Evolutionary conservation across 1,140 invertebrate genomes (phyloP), one percentile per base, ranked within the genome.

Genomic region (Trichonephila clavipes): DNA sequence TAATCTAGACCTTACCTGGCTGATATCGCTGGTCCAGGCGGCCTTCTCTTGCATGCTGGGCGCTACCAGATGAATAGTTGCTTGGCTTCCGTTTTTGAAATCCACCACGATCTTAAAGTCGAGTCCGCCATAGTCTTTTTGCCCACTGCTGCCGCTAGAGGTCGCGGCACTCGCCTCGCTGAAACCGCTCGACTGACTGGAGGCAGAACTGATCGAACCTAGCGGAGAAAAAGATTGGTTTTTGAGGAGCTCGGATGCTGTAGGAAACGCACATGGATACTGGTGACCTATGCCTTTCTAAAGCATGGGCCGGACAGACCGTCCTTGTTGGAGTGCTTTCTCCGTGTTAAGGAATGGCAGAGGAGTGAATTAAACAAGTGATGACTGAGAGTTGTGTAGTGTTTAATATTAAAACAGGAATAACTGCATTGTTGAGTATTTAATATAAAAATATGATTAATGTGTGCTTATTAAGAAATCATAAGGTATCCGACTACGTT

Each of bases 1-100:
- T 16, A 18, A 34, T 24, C 44, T 58, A 28, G 62, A n/a, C 16
- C 72, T 93, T 66, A 92, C 97, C 96, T 97, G 97, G 94, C 97
- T 98, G 91, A 99, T 98, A 95, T 99, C 98, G 95, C 98, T 98
- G 94, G 98, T 98, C 98, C 98, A 99, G 2, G 98, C 98, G 16
- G 98, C 97, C 96, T 99, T 99, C 95, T 99, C 98, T 96, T 99
- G 97, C 83, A 97, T 96, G 7, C 97, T 97, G 21, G 98, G 97
- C 51, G 98, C 98, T 72, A 98, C 96, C 28, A 99, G 96, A 96
- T 98, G 98, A 14, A 96, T 96, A 8, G 97, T 95, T 94, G 97
- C 95, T 96, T 97, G 94, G 96, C 96, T 61, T 95, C 96, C 97
- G 95, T 94, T 96, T 95, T 95, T 97, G 96, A 95, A 97, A 96